Evolutionary conservation across 2,797 vertebrate genomes (phyloP).

Genomic region (Erithacus rubecula): DNA sequence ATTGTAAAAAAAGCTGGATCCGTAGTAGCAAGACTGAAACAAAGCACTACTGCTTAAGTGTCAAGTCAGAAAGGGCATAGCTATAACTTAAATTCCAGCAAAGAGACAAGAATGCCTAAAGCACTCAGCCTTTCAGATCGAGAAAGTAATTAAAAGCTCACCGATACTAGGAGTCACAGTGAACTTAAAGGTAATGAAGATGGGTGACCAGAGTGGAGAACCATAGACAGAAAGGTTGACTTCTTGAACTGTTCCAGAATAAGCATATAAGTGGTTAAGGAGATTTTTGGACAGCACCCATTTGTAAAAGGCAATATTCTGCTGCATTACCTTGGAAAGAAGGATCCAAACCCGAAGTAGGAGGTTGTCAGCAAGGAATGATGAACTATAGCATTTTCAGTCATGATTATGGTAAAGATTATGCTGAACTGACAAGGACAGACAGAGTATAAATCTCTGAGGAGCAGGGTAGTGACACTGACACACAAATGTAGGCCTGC

Average conservation of each 20-base stretch:
- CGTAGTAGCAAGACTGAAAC: neutral
- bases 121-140: neutral
- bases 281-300: neutral
- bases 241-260: neutral
- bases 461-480: neutral
- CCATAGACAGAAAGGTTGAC: neutral
- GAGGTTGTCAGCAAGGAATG: neutral
- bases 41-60: neutral
- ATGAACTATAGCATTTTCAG: neutral
- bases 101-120: neutral
- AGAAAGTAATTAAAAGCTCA: neutral
- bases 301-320: neutral
- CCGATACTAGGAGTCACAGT: neutral
- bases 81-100: neutral
- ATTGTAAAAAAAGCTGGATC: neutral
- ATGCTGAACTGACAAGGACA: neutral
- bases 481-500: neutral
- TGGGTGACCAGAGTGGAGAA: neutral
- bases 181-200: neutral
- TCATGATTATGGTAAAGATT: neutral
- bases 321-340: neutral
- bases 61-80: neutral
- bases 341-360: neutral
- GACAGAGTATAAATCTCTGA: neutral
- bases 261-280: neutral